Conservation (phyloP, 1,140 invertebrate genomes). For the Eueides isabella region DNA sequence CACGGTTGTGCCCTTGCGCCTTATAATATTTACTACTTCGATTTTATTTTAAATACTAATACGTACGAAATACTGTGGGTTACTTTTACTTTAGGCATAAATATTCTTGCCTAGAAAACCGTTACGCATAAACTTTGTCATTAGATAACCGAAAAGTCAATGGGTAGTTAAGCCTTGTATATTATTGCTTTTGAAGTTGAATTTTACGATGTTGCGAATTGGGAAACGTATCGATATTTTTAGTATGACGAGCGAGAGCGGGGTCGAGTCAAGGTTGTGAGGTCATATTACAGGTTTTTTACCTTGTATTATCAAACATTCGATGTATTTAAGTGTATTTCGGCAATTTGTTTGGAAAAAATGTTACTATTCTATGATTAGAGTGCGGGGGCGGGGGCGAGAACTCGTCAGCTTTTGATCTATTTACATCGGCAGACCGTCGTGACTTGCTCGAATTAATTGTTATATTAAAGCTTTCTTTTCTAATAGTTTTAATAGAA, state of each 20-base stretch:
- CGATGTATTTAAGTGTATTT: conserved; percentile 16
- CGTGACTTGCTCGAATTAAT: neutral
- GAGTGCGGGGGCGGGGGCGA: conserved; percentile 2
- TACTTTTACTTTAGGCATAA: neutral
- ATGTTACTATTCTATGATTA: conserved; percentile 16
- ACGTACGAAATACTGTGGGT: too few species aligned
- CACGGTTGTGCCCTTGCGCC: too few species aligned
- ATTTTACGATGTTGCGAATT: conserved; percentile 10
- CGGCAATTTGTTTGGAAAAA: conserved; percentile 10
- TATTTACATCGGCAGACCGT: neutral
- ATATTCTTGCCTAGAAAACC: neutral
- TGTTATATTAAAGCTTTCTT: too few species aligned
- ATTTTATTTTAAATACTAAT: too few species aligned
- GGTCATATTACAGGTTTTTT: conserved; percentile 24
- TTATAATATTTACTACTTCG: too few species aligned
- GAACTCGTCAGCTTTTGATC: conserved; percentile 1
- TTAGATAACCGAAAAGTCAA: neutral
- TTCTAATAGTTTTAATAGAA: too few species aligned
- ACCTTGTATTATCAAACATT: conserved; percentile 9
- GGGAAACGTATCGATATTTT: conserved; percentile 11
- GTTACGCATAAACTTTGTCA: neutral
- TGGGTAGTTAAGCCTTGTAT: neutral
- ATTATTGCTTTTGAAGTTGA: neutral
- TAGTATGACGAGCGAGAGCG: conserved; percentile 12
- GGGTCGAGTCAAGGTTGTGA: conserved; percentile 24